These are phyloP conservation scores for Phytoseiulus persimilis DNA, from an alignment of 2,888 invertebrate species.

Conservation along the genomic window DNA sequence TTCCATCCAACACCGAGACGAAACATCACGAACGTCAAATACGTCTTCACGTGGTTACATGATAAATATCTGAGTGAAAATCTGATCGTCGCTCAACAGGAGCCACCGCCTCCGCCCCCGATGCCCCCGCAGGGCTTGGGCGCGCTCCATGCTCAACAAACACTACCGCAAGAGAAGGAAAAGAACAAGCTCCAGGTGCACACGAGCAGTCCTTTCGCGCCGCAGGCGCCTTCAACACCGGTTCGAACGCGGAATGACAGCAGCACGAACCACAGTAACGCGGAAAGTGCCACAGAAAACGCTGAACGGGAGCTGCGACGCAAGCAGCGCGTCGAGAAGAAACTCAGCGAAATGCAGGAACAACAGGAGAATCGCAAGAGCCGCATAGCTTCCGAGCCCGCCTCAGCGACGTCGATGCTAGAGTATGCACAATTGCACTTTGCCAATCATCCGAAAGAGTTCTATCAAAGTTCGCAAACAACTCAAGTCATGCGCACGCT, in stretches of 20 bases:
- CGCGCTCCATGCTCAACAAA: conserved; percentile 26
- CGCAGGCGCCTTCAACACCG: conserved; percentile 41
- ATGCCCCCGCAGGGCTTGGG: conserved; percentile 34
- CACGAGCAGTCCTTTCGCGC: conserved; percentile 35
- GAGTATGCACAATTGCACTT: conserved; percentile 90
- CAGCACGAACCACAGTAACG: conserved; percentile 40
- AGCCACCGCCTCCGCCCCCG: conserved; percentile 43
- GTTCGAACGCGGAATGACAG: conserved; percentile 43
- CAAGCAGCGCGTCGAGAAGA: conserved; percentile 74
- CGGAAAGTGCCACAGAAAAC: conserved; percentile 40
- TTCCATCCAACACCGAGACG: neutral
- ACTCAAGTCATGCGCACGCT: conserved; percentile 46
- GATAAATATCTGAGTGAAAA: too few species aligned
- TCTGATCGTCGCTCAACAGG: conserved; percentile 41
- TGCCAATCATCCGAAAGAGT: conserved; percentile 62
- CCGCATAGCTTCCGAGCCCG: conserved; percentile 11
- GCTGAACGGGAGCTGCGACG: conserved; percentile 53
- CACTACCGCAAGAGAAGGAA: neutral
- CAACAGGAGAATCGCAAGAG: conserved; percentile 47
- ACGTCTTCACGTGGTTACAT: too few species aligned
- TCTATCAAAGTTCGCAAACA: conserved; percentile 45
- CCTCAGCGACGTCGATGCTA: conserved; percentile 53
- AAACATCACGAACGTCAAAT: neutral
- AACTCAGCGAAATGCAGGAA: conserved; percentile 69
- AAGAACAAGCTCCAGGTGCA: conserved; percentile 40